These are phyloP conservation scores for Calidris pugnax DNA, from an alignment of 2,113 vertebrate genomes.

Conservation along the genomic window DNA sequence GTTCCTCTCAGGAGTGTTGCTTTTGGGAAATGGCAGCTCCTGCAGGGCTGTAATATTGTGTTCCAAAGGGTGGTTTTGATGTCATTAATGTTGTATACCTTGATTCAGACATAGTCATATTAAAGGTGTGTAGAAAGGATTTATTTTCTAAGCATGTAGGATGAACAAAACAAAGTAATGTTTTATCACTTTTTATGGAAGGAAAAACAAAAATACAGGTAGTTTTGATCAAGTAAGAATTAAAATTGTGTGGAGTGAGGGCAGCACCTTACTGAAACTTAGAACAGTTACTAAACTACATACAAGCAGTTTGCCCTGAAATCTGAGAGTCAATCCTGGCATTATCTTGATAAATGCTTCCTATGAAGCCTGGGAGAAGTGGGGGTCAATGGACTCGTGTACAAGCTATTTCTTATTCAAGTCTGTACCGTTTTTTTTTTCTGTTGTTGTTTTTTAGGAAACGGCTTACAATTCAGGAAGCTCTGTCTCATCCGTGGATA, in stretches of 20 bases:
- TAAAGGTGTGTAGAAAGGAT: neutral
- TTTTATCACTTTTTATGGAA: neutral
- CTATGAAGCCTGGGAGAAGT: neutral
- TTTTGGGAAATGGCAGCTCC: neutral
- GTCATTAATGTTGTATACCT: neutral
- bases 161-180: neutral
- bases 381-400: neutral
- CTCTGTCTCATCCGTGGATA: conserved; percentile 93
- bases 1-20: neutral
- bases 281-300: neutral
- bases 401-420: neutral
- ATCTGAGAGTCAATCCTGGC: neutral
- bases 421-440: neutral
- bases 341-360: neutral
- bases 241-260: neutral
- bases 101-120: neutral
- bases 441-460: conserved; percentile 79
- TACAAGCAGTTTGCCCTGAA: neutral
- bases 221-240: neutral
- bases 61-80: neutral
- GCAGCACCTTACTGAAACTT: neutral
- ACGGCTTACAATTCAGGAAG: conserved; percentile 88
- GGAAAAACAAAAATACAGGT: neutral
- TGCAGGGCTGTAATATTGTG: neutral
- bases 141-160: neutral